A percentile compares a stretch with the other conserved stretches of the same genome.
Conservation (phyloP, 35 echinoderm and acorn worm genomes). For the Diadema setosum region DNA sequence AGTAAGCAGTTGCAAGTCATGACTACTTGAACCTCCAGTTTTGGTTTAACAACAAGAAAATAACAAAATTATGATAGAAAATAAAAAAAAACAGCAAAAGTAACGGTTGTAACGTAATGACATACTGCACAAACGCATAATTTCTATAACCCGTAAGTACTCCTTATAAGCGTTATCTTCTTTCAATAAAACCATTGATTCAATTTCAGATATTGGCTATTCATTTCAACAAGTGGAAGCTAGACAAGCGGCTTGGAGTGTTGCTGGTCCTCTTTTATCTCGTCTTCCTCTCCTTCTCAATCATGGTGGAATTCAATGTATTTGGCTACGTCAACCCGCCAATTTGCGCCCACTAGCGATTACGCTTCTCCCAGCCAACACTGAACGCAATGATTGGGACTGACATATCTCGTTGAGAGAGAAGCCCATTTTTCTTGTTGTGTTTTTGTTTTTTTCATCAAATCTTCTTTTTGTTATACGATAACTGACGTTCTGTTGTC, state of each 20-base stretch:
- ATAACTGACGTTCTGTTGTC: too few relatives aligned
- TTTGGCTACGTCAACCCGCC: conserved; percentile 98
- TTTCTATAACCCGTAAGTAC: neutral
- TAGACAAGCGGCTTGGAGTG: conserved; percentile 49
- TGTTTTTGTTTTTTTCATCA: too few relatives aligned
- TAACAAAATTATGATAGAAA: neutral
- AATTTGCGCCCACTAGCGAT: conserved; percentile 38
- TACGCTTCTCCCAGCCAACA: too few relatives aligned
- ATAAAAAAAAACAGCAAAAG: neutral
- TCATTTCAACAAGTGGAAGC: conserved; percentile 91
- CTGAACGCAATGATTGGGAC: too few relatives aligned
- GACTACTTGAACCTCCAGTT: too few relatives aligned
- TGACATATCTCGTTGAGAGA: too few relatives aligned
- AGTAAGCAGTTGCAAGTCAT: too few relatives aligned
- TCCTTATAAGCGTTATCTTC: neutral
- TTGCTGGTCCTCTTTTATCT: conserved; percentile 65
- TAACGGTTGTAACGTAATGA: neutral
- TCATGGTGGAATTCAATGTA: conserved; percentile 89
- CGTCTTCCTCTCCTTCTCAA: conserved; percentile 80
- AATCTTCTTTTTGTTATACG: too few relatives aligned
- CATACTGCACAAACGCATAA: neutral
- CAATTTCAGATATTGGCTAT: conserved; percentile 63
- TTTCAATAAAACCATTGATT: too few relatives aligned
- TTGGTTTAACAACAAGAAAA: neutral
- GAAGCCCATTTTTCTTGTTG: too few relatives aligned